Percentiles rank a stretch among this genome's conserved stretches.
phyloP scores from a whole-genome alignment of 2,888 invertebrate species.

The Noctua janthina region DNA sequence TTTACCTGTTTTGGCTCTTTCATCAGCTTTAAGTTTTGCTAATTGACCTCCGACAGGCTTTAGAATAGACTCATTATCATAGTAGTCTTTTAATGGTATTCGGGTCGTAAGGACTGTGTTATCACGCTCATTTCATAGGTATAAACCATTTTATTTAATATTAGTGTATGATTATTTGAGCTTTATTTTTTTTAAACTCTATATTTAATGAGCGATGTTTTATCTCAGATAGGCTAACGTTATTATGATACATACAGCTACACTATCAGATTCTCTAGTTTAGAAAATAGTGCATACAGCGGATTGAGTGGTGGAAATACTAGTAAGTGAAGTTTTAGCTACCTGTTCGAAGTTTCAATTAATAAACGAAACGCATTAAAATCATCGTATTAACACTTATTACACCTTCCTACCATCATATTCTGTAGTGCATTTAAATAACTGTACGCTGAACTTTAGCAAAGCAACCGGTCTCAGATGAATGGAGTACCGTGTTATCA shows the following conservation, averaged over 20 bases:
- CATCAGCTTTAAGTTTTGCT: conserved; percentile 5
- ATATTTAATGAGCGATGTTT: not conserved
- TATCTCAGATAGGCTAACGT: not conserved
- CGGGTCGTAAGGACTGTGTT: not conserved
- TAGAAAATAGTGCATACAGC: not conserved
- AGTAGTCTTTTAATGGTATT: not conserved
- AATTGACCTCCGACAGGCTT: not conserved
- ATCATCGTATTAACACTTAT: not conserved
- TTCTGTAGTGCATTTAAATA: conserved; percentile 40
- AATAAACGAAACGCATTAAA: not conserved
- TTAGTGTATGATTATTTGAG: not conserved
- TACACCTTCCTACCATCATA: not conserved
- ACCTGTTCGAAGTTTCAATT: not conserved
- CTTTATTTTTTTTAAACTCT: not conserved
- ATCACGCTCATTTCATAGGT: not conserved
- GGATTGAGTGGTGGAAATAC: not conserved
- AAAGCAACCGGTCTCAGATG: conserved; percentile 45
- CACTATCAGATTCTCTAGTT: not conserved
- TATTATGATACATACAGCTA: too few species aligned
- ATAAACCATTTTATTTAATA: not conserved
- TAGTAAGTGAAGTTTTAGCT: not conserved
- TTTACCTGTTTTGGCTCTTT: not conserved
- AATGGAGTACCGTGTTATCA: conserved; percentile 54
- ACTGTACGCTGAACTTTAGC: conserved; percentile 59
- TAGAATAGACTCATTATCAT: conserved; percentile 11